A percentile compares a stretch with the other conserved stretches of the same genome.
These are phyloP conservation scores for Calypte anna DNA, from an alignment of 2,113 vertebrate species.

Conservation along the genomic window DNA sequence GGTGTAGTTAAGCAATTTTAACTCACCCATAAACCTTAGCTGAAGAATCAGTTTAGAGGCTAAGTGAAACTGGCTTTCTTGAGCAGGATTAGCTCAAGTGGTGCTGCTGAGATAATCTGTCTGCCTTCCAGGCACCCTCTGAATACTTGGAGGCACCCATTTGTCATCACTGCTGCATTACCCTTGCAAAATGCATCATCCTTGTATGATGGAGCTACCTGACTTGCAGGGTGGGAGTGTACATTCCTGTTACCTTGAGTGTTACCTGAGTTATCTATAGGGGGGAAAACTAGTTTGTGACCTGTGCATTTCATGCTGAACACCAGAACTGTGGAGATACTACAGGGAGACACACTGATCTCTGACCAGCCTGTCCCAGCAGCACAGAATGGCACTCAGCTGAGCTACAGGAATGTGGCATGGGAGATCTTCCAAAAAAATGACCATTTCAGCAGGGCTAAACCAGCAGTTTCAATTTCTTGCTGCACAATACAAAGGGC, in stretches of 20 bases:
- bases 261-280: neutral
- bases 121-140: constrained; percentile 58
- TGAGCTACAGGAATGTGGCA: neutral
- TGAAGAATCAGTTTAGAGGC: constrained; percentile 36
- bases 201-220: neutral
- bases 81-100: constrained; percentile 39
- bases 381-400: neutral
- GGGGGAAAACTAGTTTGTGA: neutral
- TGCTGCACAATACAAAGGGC: neutral
- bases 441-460: neutral
- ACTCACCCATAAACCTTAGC: neutral
- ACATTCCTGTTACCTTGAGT: neutral
- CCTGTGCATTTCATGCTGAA: neutral
- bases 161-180: constrained; percentile 53
- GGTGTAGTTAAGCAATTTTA: neutral
- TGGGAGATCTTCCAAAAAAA: neutral
- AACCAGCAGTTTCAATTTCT: neutral
- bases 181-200: constrained; percentile 38
- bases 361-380: neutral
- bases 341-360: neutral
- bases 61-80: constrained; percentile 57
- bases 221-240: neutral
- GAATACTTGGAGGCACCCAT: constrained; percentile 41
- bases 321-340: neutral
- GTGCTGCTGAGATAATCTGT: constrained; percentile 54